phyloP scores from a whole-genome alignment of 2,113 vertebrate genomes.

The Pseudorhombus dupliciocellatus region DNA sequence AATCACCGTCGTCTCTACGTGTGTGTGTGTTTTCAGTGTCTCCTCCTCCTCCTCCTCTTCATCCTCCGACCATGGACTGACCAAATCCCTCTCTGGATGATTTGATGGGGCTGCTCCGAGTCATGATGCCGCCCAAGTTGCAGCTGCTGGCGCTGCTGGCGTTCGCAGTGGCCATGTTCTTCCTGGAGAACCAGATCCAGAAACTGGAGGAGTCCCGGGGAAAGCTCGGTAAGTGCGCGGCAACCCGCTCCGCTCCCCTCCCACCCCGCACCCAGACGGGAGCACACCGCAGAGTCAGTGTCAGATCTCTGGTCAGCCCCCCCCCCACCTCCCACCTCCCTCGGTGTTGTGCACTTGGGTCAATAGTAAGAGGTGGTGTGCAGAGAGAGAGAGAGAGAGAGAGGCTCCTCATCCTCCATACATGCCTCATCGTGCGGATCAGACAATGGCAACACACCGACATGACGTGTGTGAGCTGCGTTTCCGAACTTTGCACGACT shows the following conservation, averaged over 20 bases:
- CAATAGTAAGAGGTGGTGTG: conserved; percentile 3
- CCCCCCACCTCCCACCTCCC: neutral
- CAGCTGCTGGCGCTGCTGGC: conserved; percentile 94
- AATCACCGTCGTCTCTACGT: conserved; percentile 35
- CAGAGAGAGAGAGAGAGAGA: conserved; percentile 1
- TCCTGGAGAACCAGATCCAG: conserved; percentile 97
- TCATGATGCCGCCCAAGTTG: conserved; percentile 98
- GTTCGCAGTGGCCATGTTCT: conserved; percentile 92
- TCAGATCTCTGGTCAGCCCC: neutral
- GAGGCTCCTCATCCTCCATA: conserved; percentile 4
- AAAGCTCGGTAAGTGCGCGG: conserved; percentile 89
- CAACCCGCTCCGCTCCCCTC: conserved; percentile 4
- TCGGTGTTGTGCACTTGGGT: conserved; percentile 33
- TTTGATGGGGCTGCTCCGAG: conserved; percentile 96
- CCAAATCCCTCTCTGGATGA: conserved; percentile 70
- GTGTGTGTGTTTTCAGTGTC: conserved; percentile 47
- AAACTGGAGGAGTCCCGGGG: conserved; percentile 96
- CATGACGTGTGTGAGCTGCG: neutral
- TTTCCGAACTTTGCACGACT: conserved; percentile 21
- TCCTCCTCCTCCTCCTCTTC: conserved; percentile 52
- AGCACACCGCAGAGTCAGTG: neutral
- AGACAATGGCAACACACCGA: conserved; percentile 19
- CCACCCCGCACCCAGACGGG: neutral
- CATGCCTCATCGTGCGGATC: neutral
- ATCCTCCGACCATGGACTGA: conserved; percentile 72